These are phyloP conservation scores for Murina feae DNA, from an alignment of 2,113 vertebrate genomes.

Conservation along the genomic window DNA sequence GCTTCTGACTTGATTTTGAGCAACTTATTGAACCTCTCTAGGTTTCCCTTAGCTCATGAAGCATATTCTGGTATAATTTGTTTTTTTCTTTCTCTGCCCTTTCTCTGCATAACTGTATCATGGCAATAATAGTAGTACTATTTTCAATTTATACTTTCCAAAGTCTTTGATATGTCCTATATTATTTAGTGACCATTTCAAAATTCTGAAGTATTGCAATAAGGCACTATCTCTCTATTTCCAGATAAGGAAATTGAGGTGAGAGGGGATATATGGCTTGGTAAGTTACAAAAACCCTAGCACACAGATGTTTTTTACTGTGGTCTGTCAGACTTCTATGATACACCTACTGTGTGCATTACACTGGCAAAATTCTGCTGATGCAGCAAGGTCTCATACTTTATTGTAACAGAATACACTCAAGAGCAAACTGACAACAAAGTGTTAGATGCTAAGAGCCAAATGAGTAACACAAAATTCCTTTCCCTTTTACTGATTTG, in stretches of 20 bases:
- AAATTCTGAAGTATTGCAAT: background rate
- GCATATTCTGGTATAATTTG: background rate
- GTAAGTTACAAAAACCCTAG: background rate
- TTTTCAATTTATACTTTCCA: background rate
- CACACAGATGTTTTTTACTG: background rate
- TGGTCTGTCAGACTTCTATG: background rate
- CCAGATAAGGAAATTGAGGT: background rate
- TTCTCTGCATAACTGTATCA: background rate
- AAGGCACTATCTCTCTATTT: background rate
- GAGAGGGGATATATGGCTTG: background rate
- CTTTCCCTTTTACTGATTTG: background rate
- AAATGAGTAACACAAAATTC: background rate
- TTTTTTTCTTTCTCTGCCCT: background rate
- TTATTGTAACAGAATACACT: background rate
- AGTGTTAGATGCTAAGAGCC: background rate
- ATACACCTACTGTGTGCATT: background rate
- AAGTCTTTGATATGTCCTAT: background rate
- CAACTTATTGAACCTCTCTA: background rate
- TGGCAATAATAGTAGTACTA: background rate
- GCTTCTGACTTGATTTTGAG: background rate
- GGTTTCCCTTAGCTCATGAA: background rate
- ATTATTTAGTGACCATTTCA: background rate
- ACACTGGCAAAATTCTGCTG: background rate
- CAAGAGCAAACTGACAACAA: background rate
- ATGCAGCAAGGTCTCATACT: too few relatives aligned